Evolutionary conservation across 2,797 vertebrate genomes (phyloP).

Genomic region (Enteromius anoplus): DNA sequence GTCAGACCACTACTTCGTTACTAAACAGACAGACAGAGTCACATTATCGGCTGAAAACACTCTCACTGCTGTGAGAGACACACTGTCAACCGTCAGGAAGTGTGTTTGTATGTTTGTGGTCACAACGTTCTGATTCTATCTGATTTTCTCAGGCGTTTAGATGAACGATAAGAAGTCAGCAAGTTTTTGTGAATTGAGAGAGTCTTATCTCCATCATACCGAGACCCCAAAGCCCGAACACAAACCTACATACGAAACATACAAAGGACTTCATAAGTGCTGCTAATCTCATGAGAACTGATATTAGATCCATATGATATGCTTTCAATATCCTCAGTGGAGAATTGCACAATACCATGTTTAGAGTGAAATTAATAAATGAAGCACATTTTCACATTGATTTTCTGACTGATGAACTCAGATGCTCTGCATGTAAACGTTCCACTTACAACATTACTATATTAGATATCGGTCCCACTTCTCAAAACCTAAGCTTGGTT

Average conservation of each 20-base stretch:
- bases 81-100: slow-evolving; percentile 17
- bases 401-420: not conserved
- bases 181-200: slow-evolving; percentile 16
- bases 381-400: not conserved
- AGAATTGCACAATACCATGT: not conserved
- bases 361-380: not conserved
- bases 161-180: not conserved
- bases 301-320: not conserved
- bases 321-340: not conserved
- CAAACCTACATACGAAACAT: not conserved
- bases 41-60: slow-evolving; percentile 7
- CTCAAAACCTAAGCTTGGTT: not conserved
- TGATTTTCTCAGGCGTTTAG: not conserved
- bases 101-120: slow-evolving; percentile 2
- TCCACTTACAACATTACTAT: not conserved
- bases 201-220: not conserved
- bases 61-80: not conserved
- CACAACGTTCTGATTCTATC: slow-evolving; percentile 2
- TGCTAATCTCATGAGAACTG: not conserved
- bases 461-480: not conserved
- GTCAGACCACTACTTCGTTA: slow-evolving; percentile 8
- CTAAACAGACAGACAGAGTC: slow-evolving; percentile 24
- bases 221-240: not conserved
- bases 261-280: not conserved
- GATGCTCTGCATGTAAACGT: no score